Base-by-base conservation (phyloP, 2,113 vertebrate genomes). In the Cyprinodon brontotheroides region DNA sequence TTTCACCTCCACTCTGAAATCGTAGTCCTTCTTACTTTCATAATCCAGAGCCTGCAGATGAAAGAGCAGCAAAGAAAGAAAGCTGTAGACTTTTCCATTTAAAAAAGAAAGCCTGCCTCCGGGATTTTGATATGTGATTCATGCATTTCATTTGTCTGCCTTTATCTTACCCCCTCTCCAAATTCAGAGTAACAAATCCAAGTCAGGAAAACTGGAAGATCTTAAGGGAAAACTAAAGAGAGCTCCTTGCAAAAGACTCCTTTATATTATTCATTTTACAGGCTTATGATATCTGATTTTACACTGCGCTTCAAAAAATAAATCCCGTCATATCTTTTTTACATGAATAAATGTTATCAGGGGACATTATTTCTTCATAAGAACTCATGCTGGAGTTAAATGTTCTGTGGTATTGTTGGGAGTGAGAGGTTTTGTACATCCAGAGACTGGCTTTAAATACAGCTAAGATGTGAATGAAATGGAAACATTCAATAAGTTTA, bases 1-100 rank as follows among this genome's bases (percentile, higher is more conserved):
- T 61, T 83, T 94, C 82, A 97, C 98, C 92, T 98, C 96, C 74
- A 99, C 96, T 86, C 92, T 94, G 92, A 99, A 94, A 70, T 94
- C 95, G 36, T 97, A 97, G 48, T 95, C 81, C 87, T 92, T 93
- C 89, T 96, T 97, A 68, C 85, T 97, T 93, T 99, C 98, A 86
- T 96, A 99, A 95, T 99, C 98, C 93, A 99, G 92, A 36, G 87
- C 93, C 98, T 99, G 87, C 76, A 90, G 66, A 80, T 61, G 62
- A 86, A 81, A 87, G 78, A 78, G 67, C 72, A 68, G 41, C 74
- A 81, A 50, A 77, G 72, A 22, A 64, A 73, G 85, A 82, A 83
- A 80, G 68, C 81, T 77, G 72, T 61, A 77, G 79, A 78, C 50
- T 48, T 72, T 79, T 74, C 64, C 62, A 53, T 38, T 70, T 68